Percentiles rank a stretch among this genome's conserved stretches.
phyloP scores from a whole-genome alignment of 37 sponge, comb jelly and placozoan species.

The Dysidea cf. avara region DNA sequence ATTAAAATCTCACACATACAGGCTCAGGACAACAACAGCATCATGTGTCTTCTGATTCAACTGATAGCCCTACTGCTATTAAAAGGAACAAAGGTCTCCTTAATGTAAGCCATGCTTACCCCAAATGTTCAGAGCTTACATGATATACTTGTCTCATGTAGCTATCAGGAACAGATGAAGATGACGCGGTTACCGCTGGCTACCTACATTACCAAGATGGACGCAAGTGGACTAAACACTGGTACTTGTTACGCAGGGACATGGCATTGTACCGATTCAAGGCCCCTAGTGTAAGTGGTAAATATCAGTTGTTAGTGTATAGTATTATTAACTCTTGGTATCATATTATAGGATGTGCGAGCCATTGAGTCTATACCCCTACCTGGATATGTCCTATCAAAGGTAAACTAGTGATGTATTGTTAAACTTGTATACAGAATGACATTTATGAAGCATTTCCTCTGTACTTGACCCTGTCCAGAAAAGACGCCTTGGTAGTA shows the following conservation, averaged over 20 bases:
- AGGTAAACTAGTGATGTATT: conserved; percentile 19
- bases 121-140: not conserved
- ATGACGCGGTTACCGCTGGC: conserved; percentile 53
- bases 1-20: not conserved
- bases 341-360: conserved; percentile 51
- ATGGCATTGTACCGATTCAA: conserved; percentile 80
- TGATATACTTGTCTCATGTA: not conserved
- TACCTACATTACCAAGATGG: conserved; percentile 57
- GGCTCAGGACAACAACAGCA: not conserved
- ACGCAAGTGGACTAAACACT: conserved; percentile 50
- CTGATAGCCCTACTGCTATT: not conserved
- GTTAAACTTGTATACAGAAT: too few species aligned
- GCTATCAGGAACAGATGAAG: conserved; percentile 23
- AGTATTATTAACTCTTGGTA: not conserved
- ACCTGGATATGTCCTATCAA: conserved; percentile 48
- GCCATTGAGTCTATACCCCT: conserved; percentile 67
- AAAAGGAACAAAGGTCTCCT: conserved; percentile 1
- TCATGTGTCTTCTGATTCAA: not conserved
- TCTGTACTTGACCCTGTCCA: too few species aligned
- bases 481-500: too few species aligned
- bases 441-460: too few species aligned
- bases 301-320: not conserved
- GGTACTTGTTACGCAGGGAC: conserved; percentile 81
- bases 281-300: conserved; percentile 74
- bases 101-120: not conserved